Evolutionary conservation across 1,140 invertebrate genomes (phyloP).

Genomic region (Chlorops oryzae): DNA sequence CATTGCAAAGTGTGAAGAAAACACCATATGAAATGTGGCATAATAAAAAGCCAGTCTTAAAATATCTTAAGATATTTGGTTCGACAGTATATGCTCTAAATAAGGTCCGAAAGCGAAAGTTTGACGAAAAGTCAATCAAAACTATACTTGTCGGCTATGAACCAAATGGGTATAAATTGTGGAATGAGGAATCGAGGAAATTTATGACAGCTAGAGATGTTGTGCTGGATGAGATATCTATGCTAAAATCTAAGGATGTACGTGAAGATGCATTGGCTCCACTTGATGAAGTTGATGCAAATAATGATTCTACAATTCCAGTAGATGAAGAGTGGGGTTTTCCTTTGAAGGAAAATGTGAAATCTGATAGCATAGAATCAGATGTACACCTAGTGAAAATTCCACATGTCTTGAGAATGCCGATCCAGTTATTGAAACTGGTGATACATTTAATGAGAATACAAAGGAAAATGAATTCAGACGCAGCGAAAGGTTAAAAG

Average conservation of each 20-base stretch:
- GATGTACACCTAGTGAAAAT: no score
- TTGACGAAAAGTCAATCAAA: conserved; percentile 46
- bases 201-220: conserved; percentile 44
- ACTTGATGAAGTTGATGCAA: no score
- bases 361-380: no score
- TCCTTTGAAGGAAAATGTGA: no score
- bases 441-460: no score
- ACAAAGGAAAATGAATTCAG: no score
- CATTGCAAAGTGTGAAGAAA: conserved; percentile 28
- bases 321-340: no score
- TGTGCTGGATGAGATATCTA: conserved; percentile 46
- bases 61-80: conserved; percentile 50
- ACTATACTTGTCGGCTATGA: conserved; percentile 46
- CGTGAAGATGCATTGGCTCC: no score
- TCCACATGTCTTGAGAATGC: no score
- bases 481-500: no score
- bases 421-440: no score
- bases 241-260: conserved; percentile 26
- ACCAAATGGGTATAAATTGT: conserved; percentile 48
- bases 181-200: conserved; percentile 34
- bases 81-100: conserved; percentile 47
- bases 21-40: conserved; percentile 51
- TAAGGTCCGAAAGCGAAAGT: conserved; percentile 45
- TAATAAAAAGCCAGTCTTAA: conserved; percentile 46
- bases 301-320: no score